Evolutionary conservation across 2,797 vertebrate species (phyloP).

Genomic region (Sciurus carolinensis): DNA sequence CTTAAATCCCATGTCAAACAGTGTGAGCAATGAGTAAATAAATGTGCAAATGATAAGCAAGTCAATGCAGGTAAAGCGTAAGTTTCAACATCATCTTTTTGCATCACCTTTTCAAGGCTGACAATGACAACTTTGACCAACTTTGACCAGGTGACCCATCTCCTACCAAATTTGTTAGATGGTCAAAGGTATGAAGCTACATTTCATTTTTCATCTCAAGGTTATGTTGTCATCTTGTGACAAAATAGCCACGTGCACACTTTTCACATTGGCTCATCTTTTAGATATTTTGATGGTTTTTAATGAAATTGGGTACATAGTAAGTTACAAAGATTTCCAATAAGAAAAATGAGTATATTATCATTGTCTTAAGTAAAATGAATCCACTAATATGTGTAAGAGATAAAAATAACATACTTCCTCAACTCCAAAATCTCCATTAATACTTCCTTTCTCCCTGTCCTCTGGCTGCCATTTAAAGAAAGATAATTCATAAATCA

Average conservation of each 20-base stretch:
- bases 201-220: neutral
- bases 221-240: neutral
- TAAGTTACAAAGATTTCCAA: neutral
- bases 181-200: neutral
- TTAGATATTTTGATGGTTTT: neutral
- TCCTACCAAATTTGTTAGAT: neutral
- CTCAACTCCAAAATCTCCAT: neutral
- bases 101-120: neutral
- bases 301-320: neutral
- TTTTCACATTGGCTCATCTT: neutral
- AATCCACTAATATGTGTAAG: neutral
- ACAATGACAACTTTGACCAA: neutral
- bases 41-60: neutral
- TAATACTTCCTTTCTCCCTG: neutral
- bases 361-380: neutral
- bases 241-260: neutral
- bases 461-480: neutral
- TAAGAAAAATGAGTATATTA: neutral
- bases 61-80: neutral
- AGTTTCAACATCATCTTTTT: neutral
- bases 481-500: neutral
- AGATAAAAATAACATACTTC: neutral
- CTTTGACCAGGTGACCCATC: neutral
- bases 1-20: neutral
- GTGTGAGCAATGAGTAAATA: neutral